These are phyloP conservation scores for Burhinus bistriatus DNA, from an alignment of 2,113 vertebrate species.

Conservation along the genomic window DNA sequence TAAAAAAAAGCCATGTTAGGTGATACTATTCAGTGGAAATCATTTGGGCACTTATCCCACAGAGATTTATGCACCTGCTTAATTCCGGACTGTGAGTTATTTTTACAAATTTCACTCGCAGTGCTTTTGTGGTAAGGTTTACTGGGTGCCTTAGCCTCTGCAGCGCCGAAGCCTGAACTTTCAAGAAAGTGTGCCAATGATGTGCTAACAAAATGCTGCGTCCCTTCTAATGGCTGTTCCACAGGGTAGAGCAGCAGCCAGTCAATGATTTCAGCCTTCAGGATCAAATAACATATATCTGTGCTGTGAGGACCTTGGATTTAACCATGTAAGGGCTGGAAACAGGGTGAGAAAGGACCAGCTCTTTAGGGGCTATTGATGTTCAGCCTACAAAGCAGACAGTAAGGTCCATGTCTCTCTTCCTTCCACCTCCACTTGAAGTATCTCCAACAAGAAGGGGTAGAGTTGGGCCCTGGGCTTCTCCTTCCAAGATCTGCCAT, in stretches of 20 bases:
- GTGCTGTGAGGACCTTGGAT: not conserved
- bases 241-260: not conserved
- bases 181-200: not conserved
- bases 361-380: not conserved
- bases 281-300: not conserved
- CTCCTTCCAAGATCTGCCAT: not conserved
- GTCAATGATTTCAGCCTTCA: not conserved
- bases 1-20: not conserved
- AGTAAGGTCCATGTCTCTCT: fast-evolving
- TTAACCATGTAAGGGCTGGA: not conserved
- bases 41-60: not conserved
- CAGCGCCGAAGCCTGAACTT: not conserved
- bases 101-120: not conserved
- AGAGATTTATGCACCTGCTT: not conserved
- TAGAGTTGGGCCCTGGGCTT: not conserved
- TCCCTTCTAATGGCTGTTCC: not conserved
- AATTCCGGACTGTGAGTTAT: not conserved
- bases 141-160: not conserved
- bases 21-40: not conserved
- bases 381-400: not conserved
- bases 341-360: not conserved
- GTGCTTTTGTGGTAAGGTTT: not conserved
- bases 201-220: not conserved
- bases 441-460: not conserved
- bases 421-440: not conserved